Conservation (phyloP, 2,113 vertebrate species). For the Oryzias celebensis region DNA sequence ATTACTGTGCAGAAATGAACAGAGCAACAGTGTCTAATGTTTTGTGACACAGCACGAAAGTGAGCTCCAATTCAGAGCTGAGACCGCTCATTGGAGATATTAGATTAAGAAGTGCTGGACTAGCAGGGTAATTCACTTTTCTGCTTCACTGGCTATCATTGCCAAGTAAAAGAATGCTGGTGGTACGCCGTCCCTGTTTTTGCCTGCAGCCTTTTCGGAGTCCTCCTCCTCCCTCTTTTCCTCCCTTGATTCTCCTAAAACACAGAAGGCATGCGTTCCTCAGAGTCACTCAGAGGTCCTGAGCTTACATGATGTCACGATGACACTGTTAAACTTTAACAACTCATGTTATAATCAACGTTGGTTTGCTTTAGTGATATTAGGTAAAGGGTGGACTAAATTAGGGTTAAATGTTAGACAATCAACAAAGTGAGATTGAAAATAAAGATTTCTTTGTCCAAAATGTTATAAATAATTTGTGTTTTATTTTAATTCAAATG, state of each 20-base stretch:
- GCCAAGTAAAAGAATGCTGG: constrained; percentile 79
- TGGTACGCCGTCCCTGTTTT: constrained; percentile 70
- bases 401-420: too few relatives aligned
- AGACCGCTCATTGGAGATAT: constrained; percentile 92
- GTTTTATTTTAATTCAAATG: too few relatives aligned
- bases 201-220: constrained; percentile 21
- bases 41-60: constrained; percentile 91
- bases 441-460: too few relatives aligned
- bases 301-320: constrained; percentile 11
- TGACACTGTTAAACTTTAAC: too few relatives aligned
- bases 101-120: constrained; percentile 98
- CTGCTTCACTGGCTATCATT: constrained; percentile 91
- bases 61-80: constrained; percentile 80
- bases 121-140: constrained; percentile 98
- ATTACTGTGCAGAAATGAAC: constrained; percentile 87
- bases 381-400: too few relatives aligned
- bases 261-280: not conserved
- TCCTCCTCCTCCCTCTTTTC: constrained; percentile 6
- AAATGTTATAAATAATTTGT: too few relatives aligned
- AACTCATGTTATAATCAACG: too few relatives aligned
- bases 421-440: too few relatives aligned
- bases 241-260: constrained; percentile 11
- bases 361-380: too few relatives aligned
- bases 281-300: constrained; percentile 9
- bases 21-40: constrained; percentile 88